A percentile compares a stretch with the other conserved stretches of the same genome.
phyloP scores from a whole-genome alignment of 2,888 invertebrate genomes.

The Morpho helenor region DNA sequence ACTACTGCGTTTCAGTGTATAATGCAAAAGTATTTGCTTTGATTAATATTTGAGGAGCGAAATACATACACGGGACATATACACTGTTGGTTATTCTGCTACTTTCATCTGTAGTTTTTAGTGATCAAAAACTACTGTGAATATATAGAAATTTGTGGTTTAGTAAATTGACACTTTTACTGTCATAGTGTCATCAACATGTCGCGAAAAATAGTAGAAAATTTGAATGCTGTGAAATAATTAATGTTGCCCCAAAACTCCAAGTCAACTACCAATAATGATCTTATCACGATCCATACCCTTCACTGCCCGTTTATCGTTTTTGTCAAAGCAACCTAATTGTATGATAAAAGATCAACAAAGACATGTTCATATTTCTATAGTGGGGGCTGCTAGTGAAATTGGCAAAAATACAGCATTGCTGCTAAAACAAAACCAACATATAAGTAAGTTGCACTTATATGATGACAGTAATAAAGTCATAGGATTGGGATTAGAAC shows the following conservation, averaged over 20 bases:
- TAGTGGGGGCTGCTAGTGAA: slow-evolving; percentile 50
- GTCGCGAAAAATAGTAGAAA: not conserved
- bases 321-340: slow-evolving; percentile 1
- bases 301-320: not conserved
- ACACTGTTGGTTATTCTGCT: too few species aligned
- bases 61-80: too few species aligned
- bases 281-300: not conserved
- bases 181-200: not conserved
- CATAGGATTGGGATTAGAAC: slow-evolving; percentile 42
- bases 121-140: too few species aligned
- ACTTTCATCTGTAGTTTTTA: too few species aligned
- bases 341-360: slow-evolving; percentile 7
- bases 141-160: too few species aligned
- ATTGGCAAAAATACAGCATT: slow-evolving; percentile 51
- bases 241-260: not conserved
- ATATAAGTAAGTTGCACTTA: slow-evolving; percentile 42
- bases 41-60: too few species aligned
- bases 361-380: slow-evolving; percentile 45
- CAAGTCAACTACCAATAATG: not conserved
- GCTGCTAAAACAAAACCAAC: slow-evolving; percentile 47
- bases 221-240: not conserved
- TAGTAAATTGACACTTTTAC: not conserved
- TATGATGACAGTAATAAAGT: slow-evolving; percentile 49
- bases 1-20: too few species aligned
- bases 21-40: too few species aligned